A percentile compares a stretch with the other conserved stretches of the same genome.
These are phyloP conservation scores for Papilio protenor DNA, from an alignment of 2,888 invertebrate species.

Conservation along the genomic window DNA sequence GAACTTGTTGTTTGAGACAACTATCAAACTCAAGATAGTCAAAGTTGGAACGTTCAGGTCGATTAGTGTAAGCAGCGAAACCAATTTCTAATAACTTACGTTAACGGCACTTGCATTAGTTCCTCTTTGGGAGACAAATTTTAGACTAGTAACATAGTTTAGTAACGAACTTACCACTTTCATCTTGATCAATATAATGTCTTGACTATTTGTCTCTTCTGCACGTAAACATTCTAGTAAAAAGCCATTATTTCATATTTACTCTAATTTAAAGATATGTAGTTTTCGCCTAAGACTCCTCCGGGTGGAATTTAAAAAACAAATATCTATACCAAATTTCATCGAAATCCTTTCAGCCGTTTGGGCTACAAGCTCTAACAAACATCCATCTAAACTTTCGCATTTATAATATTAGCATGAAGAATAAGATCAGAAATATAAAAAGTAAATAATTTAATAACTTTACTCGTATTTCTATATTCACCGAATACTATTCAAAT, in stretches of 20 bases:
- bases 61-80: conserved; percentile 75
- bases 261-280: neutral
- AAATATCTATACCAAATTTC: no score
- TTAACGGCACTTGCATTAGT: conserved; percentile 77
- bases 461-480: neutral
- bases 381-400: no score
- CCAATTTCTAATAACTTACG: conserved; percentile 80
- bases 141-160: conserved; percentile 69
- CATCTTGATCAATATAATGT: conserved; percentile 64
- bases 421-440: neutral
- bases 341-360: no score
- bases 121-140: conserved; percentile 62
- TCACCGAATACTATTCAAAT: neutral
- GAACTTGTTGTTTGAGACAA: conserved; percentile 49
- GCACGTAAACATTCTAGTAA: neutral
- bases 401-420: no score
- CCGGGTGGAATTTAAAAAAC: no score
- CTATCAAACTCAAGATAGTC: conserved; percentile 68
- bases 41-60: conserved; percentile 66
- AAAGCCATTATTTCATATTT: neutral
- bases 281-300: no score
- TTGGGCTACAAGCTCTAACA: no score
- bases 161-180: conserved; percentile 67
- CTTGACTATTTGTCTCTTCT: neutral
- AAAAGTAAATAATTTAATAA: neutral